A percentile compares a stretch with the other conserved stretches of the same genome.
Conservation (phyloP, 2,113 vertebrate species). For the Corythoichthys intestinalis region DNA sequence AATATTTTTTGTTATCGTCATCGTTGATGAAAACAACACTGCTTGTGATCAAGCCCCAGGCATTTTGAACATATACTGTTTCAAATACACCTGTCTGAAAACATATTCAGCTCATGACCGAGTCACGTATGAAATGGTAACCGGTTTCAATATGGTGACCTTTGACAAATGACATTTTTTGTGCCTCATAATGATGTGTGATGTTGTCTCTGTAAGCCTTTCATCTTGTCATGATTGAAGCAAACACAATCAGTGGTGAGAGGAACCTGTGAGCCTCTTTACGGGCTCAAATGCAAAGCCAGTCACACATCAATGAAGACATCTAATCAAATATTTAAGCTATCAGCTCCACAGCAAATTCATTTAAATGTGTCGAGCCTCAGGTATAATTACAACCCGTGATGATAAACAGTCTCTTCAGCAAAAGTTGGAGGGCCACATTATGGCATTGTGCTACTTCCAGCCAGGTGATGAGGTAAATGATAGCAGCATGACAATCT, state of each 20-base stretch:
- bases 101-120: neutral
- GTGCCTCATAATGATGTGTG: slow-evolving; percentile 19
- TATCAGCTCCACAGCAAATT: slow-evolving; percentile 48
- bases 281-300: slow-evolving; percentile 28
- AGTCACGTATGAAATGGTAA: neutral
- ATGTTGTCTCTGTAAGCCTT: slow-evolving; percentile 9
- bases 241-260: slow-evolving; percentile 29
- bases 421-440: slow-evolving; percentile 42
- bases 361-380: slow-evolving; percentile 37
- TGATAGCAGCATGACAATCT: slow-evolving; percentile 56
- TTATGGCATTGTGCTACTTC: slow-evolving; percentile 29
- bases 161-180: slow-evolving; percentile 40
- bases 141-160: slow-evolving; percentile 26
- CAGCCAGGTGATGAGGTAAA: slow-evolving; percentile 30
- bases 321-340: slow-evolving; percentile 62
- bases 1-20: too few relatives aligned
- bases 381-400: slow-evolving; percentile 52
- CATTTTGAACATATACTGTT: too few relatives aligned
- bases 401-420: slow-evolving; percentile 55
- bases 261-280: slow-evolving; percentile 28
- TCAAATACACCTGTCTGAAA: neutral
- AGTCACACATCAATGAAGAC: slow-evolving; percentile 55
- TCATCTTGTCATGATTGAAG: slow-evolving; percentile 43
- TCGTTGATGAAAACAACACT: too few relatives aligned
- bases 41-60: too few relatives aligned